Evolutionary conservation across 2,888 invertebrate genomes (phyloP).

Genomic region (Andrena marginata): DNA sequence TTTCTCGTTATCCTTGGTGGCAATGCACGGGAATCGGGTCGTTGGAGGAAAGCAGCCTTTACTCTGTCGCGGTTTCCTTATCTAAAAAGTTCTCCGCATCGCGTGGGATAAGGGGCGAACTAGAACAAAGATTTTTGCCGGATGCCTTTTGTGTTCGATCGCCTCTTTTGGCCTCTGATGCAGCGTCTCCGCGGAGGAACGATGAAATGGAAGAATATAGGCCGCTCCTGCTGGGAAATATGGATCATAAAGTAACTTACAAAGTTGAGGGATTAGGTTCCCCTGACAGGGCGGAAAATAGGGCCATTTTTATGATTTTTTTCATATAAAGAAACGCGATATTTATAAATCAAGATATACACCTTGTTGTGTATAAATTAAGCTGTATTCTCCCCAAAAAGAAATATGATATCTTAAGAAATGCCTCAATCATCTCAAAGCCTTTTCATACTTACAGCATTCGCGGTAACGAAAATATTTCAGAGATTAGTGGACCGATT

Average conservation of each 20-base stretch:
- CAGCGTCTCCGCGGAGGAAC: background rate
- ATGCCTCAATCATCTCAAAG: no score
- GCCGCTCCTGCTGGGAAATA: constrained; percentile 12
- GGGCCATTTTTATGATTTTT: no score
- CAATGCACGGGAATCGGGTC: constrained; percentile 40
- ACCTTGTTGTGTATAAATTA: no score
- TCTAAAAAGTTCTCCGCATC: constrained; percentile 32
- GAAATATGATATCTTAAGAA: no score
- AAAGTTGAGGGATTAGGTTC: background rate
- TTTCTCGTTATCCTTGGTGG: background rate
- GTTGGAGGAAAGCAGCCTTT: constrained; percentile 30
- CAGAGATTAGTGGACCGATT: no score
- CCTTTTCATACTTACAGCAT: no score
- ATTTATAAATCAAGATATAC: no score
- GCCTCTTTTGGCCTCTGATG: background rate
- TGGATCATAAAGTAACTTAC: constrained; percentile 12
- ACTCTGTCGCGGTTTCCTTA: constrained; percentile 29
- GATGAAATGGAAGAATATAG: constrained; percentile 7
- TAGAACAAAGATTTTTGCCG: constrained; percentile 38
- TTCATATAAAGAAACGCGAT: no score
- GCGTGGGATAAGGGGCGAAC: constrained; percentile 14
- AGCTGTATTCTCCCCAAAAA: no score
- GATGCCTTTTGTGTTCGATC: background rate
- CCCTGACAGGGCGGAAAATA: no score
- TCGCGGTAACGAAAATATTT: no score